Percentiles rank a stretch among this genome's conserved stretches.
phyloP scores from a whole-genome alignment of 2,113 vertebrate species.

The Tricholaema leucomelas region DNA sequence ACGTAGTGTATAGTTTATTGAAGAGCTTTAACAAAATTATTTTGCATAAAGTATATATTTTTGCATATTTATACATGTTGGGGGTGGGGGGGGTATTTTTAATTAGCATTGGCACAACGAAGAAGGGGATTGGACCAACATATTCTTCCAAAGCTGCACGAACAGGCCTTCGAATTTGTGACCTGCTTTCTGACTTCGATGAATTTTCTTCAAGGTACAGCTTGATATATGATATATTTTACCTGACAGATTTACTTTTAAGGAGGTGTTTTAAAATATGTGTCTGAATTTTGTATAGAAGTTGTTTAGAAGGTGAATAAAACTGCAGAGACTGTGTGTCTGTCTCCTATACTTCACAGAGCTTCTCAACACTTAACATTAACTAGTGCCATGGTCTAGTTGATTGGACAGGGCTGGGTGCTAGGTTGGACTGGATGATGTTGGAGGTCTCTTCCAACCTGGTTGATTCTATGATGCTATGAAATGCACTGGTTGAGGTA shows the following conservation, averaged over 20 bases:
- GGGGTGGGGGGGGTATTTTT: background rate
- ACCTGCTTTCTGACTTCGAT: conserved; percentile 92
- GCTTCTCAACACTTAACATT: background rate
- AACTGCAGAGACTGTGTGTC: background rate
- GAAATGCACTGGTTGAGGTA: background rate
- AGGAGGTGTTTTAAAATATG: background rate
- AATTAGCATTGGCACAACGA: conserved; percentile 94
- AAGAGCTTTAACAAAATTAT: background rate
- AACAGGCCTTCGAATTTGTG: conserved; percentile 93
- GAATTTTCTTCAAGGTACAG: conserved; percentile 90
- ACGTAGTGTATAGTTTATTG: background rate
- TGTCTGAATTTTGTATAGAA: background rate
- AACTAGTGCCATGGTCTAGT: too few species aligned
- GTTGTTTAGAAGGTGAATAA: background rate
- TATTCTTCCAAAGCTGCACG: conserved; percentile 96
- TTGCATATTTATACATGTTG: background rate
- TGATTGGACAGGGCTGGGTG: too few species aligned
- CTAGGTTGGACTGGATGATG: too few species aligned
- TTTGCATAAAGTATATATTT: background rate
- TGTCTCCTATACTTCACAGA: background rate
- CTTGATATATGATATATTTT: background rate
- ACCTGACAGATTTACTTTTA: background rate
- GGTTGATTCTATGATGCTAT: too few species aligned
- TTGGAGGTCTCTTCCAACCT: too few species aligned
- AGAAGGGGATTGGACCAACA: conserved; percentile 96